Evolutionary conservation across 2,888 invertebrate species (phyloP), one percentile per base, ranked within the genome.

Genomic region (Luperina testacea): DNA sequence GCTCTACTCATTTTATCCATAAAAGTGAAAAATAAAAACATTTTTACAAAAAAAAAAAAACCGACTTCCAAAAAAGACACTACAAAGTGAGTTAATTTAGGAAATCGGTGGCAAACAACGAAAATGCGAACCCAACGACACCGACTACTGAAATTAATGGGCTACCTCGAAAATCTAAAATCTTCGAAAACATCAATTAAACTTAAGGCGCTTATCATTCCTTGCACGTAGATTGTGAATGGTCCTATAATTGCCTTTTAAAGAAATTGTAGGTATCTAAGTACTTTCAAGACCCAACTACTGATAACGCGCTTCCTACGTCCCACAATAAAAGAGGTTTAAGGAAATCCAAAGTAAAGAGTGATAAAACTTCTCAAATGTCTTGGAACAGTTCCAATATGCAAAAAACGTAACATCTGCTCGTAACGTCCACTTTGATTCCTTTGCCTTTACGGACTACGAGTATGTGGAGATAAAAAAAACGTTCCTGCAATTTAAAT

Each of bases 371-470:
- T 85, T 76, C 69, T 73, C 69, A 67, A 87, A 83, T 82, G 82
- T 80, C 70, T 88, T 88, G 89, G 89, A 81, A 59, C 67, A 61
- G 73, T 81, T 86, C 88, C 89, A 88, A 88, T 81, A 89, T 88
- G 86, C 69, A 89, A 89, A 85, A 85, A 89, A 80, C 72, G 86
- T 83, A 86, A 88, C 87, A 88, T 89, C 88, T 89, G 88, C 64
- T 59, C 67, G 85, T 80, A 87, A 85, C 81, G 72, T 85, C 69
- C 77, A 70, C 72, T 87, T 87, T 72, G 61, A 84, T 75, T 84
- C 51, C 85, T 72, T 64, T 81, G 69, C 74, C 65, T 78, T 70
- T 72, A 63, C 81, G 38, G 64, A 73, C 24, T 51, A 59, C n/a
- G 57, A 59, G 57, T 59, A 64, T 70, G 65, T 74, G 45, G 63